These are phyloP conservation scores for Agrotis ipsilon DNA, from an alignment of 2,888 invertebrate genomes.

Conservation along the genomic window DNA sequence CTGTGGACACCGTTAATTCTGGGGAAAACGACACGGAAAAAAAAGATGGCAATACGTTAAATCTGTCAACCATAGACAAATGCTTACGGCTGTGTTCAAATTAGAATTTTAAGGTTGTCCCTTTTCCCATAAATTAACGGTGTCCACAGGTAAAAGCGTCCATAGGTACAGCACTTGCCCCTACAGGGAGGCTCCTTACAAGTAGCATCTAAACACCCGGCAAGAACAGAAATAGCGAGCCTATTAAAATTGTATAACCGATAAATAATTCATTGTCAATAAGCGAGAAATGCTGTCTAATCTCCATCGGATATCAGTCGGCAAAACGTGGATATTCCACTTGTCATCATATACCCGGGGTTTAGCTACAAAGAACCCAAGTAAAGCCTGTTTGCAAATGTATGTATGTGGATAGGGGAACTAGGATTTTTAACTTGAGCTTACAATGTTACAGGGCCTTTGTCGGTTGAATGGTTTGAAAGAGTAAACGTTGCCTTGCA, in stretches of 20 bases:
- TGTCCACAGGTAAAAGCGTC: too few species aligned
- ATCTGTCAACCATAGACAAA: too few species aligned
- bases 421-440: slow-evolving; percentile 5
- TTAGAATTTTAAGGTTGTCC: too few species aligned
- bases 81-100: too few species aligned
- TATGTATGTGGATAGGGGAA: background rate
- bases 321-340: slow-evolving; percentile 40
- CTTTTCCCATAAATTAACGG: too few species aligned
- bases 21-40: too few species aligned
- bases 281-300: slow-evolving; percentile 55
- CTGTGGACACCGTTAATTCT: too few species aligned
- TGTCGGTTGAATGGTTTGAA: background rate
- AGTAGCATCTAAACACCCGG: background rate
- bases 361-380: slow-evolving; percentile 1
- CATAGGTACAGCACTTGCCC: too few species aligned
- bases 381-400: background rate
- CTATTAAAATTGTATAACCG: slow-evolving; percentile 60
- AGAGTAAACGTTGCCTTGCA: background rate
- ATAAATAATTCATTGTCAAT: slow-evolving; percentile 68
- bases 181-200: background rate
- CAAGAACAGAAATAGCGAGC: slow-evolving; percentile 17
- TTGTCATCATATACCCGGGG: slow-evolving; percentile 19
- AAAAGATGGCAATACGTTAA: too few species aligned
- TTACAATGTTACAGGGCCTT: background rate
- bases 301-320: slow-evolving; percentile 54